Base-by-base conservation (phyloP, 1,140 invertebrate genomes). In the Anastatus disparis region DNA sequence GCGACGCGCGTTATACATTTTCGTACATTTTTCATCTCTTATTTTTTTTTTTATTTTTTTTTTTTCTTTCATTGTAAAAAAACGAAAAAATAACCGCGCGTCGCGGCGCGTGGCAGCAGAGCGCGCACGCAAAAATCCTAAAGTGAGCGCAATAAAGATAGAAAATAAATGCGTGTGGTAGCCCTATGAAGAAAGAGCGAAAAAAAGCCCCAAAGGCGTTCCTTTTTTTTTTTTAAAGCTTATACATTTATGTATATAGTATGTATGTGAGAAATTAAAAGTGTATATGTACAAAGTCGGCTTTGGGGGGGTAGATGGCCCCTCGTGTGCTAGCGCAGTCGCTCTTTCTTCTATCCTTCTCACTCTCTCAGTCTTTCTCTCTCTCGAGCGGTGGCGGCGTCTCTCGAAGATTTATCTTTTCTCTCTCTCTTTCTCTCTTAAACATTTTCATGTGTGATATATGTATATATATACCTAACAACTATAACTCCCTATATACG, bases 241-340 rank as follows among this genome's bases (percentile, higher is more conserved):
- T 12, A 26, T 26, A 15, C 27, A 15, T 7, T 17, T 40, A 58
- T 17, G 27, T 62, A 20, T 10, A 2, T n/a, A n/a, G 42, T 35
- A 26, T 63, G 17, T 50, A 52, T 55, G 20, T 20, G n/a, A n/a
- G n/a, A n/a, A n/a, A n/a, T n/a, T n/a, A n/a, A n/a, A 12, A 4
- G 52, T 27, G n/a, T 22, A 22, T 17, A 22, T 48, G 4, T 2
- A 2, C 50, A 3, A 35, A 55, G 26, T 15, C 50, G 20, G 24
- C 26, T 13, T 55, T 52, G 15, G 15, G 52, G 24, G 31, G 27
- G 27, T 15, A 20, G 42, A 69, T 59, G 66, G 56, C 66, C 66
- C 66, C 66, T 69, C 56, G 31, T 38, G 35, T 61, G 56, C 38
- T 35, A 69, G 67, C 66, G 64, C 65, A 59, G 65, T 59, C 55